These are phyloP conservation scores for Lasioglossum leucozonium DNA, from an alignment of 2,888 invertebrate species.

Conservation along the genomic window DNA sequence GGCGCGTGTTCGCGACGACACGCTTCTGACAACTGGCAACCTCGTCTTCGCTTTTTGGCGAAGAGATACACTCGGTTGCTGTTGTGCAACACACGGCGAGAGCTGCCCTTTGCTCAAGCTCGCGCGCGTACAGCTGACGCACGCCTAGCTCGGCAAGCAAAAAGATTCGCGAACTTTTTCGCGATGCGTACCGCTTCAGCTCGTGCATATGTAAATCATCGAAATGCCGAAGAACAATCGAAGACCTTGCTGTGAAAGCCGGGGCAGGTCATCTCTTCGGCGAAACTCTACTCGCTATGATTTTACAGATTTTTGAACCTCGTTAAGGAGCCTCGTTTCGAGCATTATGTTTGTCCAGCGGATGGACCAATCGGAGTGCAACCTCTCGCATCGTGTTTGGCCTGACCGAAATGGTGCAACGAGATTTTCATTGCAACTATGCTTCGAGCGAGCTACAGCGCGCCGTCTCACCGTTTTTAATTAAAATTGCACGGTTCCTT, in stretches of 20 bases:
- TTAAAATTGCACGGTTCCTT: neutral
- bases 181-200: neutral
- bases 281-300: neutral
- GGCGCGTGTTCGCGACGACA: slow-evolving; percentile 42
- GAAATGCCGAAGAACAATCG: neutral
- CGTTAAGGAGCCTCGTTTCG: neutral
- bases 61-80: slow-evolving; percentile 69
- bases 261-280: neutral
- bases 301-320: neutral
- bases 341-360: neutral
- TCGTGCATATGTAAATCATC: neutral
- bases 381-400: neutral
- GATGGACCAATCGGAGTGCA: neutral
- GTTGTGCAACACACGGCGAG: slow-evolving; percentile 71
- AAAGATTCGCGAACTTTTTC: slow-evolving; percentile 10
- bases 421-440: neutral
- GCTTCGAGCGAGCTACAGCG: neutral
- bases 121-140: slow-evolving; percentile 67
- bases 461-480: neutral
- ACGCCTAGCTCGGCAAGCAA: slow-evolving; percentile 41
- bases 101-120: slow-evolving; percentile 78
- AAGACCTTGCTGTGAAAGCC: neutral
- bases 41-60: slow-evolving; percentile 70
- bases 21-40: slow-evolving; percentile 76
- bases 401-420: neutral